Percentiles rank a stretch among this genome's conserved stretches.
phyloP scores from a whole-genome alignment of 2,113 vertebrate species.

The Platycercus adscitus region DNA sequence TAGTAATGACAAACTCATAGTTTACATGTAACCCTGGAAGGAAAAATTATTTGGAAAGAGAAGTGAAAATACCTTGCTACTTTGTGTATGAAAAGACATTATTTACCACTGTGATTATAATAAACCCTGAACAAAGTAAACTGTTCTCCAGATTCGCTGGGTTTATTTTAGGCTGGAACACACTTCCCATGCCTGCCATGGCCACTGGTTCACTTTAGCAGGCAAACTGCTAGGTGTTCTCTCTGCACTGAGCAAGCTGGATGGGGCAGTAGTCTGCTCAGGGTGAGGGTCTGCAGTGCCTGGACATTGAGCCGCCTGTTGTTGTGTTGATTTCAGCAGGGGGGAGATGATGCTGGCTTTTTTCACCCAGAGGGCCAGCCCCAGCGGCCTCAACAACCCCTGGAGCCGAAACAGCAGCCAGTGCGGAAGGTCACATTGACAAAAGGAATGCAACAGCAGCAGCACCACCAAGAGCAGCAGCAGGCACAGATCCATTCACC shows the following conservation, averaged over 20 bases:
- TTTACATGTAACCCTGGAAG: not conserved
- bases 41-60: not conserved
- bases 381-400: conserved; percentile 74
- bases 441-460: conserved; percentile 74
- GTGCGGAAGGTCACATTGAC: conserved; percentile 91
- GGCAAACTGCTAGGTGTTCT: not conserved
- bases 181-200: rapidly evolving
- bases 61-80: not conserved
- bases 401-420: conserved; percentile 79
- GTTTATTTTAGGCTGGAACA: not conserved
- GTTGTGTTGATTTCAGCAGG: conserved; percentile 79
- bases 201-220: not conserved
- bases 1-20: rapidly evolving
- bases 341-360: conserved; percentile 79
- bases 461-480: conserved; percentile 68
- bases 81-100: not conserved
- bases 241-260: not conserved
- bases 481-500: conserved; percentile 70
- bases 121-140: not conserved
- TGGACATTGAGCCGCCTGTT: conserved; percentile 61
- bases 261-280: not conserved
- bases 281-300: not conserved
- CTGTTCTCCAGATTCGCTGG: not conserved
- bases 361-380: conserved; percentile 74
- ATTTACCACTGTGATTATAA: not conserved